phyloP scores from a whole-genome alignment of 2,888 invertebrate species.

The Drosophila putrida region DNA sequence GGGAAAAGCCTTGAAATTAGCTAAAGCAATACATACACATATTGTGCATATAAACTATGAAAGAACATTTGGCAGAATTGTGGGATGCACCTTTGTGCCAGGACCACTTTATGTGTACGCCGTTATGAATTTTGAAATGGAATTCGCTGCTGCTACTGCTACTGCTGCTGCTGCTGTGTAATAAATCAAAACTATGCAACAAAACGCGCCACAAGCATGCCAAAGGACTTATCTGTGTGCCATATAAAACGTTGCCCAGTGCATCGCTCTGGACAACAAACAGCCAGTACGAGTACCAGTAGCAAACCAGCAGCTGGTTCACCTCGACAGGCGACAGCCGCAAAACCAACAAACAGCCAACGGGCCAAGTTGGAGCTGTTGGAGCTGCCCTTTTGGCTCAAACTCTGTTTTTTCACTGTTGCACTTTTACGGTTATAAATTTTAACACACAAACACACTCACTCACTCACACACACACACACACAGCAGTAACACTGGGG shows the following conservation, averaged over 20 bases:
- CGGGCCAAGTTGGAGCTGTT: conserved; percentile 5
- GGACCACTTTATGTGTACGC: conserved; percentile 50
- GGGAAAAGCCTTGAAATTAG: conserved; percentile 41
- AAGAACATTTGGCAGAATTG: conserved; percentile 44
- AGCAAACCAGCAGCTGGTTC: conserved; percentile 56
- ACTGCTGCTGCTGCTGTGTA: conserved; percentile 67
- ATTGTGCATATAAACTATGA: conserved; percentile 47
- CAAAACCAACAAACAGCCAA: conserved; percentile 61
- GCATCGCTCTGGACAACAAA: conserved; percentile 24
- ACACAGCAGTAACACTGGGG: conserved; percentile 6
- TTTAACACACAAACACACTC: conserved; percentile 66
- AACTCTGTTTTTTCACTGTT: conserved; percentile 70
- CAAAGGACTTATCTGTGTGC: conserved; percentile 75
- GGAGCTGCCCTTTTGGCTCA: conserved; percentile 28
- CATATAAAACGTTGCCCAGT: conserved; percentile 62
- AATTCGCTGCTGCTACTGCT: conserved; percentile 58
- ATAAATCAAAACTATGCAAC: conserved; percentile 80
- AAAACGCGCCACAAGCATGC: conserved; percentile 76
- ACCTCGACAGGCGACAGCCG: conserved; percentile 66
- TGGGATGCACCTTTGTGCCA: conserved; percentile 54
- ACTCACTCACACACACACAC: conserved; percentile 29
- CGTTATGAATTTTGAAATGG: conserved; percentile 78
- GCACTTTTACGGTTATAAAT: conserved; percentile 82
- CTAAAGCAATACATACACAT: conserved; percentile 20
- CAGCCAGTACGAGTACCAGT: conserved; percentile 3